Evolutionary conservation across 2,113 vertebrate species (phyloP).

Genomic region (Tupaia chinensis): DNA sequence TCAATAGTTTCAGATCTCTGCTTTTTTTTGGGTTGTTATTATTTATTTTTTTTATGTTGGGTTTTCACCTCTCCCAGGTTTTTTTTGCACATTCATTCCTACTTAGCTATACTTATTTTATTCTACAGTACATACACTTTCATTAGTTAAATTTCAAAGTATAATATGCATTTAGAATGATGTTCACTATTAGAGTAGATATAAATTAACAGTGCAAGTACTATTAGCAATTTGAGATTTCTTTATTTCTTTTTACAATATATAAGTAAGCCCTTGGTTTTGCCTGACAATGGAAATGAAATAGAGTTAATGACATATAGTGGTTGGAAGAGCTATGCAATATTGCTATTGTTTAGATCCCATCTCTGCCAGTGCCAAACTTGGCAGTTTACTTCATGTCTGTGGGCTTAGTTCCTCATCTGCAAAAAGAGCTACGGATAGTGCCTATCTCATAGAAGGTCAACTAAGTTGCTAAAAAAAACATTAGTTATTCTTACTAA

Average conservation of each 20-base stretch:
- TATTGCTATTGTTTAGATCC: not conserved
- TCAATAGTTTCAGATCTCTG: not conserved
- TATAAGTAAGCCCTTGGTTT: not conserved
- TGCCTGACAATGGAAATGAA: not conserved
- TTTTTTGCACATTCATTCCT: not conserved
- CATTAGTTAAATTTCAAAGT: not conserved
- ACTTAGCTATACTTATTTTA: not conserved
- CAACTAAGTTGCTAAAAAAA: not conserved
- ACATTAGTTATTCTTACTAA: not conserved
- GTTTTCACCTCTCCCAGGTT: not conserved
- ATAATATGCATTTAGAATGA: not conserved
- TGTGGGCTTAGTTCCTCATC: not conserved
- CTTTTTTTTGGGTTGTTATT: not conserved
- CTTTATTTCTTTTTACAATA: not conserved
- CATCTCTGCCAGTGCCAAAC: not conserved
- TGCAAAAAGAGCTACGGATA: not conserved
- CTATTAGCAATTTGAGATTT: not conserved
- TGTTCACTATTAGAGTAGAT: not conserved
- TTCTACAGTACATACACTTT: not conserved
- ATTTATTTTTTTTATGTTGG: not conserved
- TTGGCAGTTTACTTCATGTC: not conserved
- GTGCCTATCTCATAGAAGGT: not conserved
- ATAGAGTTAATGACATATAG: not conserved
- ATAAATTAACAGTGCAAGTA: not conserved
- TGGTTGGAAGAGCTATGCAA: not conserved